Base-by-base conservation (phyloP, 2,888 invertebrate species). In the Amphipyra tragopoginis region DNA sequence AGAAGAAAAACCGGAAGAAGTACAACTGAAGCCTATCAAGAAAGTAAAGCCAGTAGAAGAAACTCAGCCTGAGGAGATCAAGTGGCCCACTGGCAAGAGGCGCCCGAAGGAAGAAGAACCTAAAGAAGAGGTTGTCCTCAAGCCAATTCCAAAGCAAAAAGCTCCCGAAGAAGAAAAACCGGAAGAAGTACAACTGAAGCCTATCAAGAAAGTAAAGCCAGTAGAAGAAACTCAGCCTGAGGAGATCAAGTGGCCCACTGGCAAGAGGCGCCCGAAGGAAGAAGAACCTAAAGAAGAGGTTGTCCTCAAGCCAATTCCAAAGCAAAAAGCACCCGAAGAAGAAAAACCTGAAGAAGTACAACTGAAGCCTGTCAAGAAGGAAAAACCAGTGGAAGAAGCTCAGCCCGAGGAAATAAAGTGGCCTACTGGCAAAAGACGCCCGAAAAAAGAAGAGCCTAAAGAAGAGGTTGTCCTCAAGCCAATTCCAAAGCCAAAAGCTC, bases 311-410 rank as follows among this genome's bases (percentile, higher is more conserved):
- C 93, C 94, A 0, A 81, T 93, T 66, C 89, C 71, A 69, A 94
- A 80, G 53, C 81, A 76, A 53, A 11, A 89, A 95, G 0, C 95
- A 94, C 91, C 93, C 90, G 48, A 95, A 88, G 90, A 95, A 93
- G 66, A 92, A 91, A 93, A 93, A 74, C 85, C 90, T 21, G 89
- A 93, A 75, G 91, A 93, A 72, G 86, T 92, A 0, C 75, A 80
- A 9, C 76, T 94, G 0, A 95, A 95, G 68, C 93, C 93, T 14
- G 71, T 90, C 49, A 83, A 81, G 40, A 79, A 84, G 40, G 84
- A 82, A 54, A 76, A 74, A 43, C 59, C 62, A 47, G 38, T 62
- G 29, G 65, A 75, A 13, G 86, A 85, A 50, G 88, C 90, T 54
- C 89, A 93, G 66, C 78, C 86, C 0, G 91, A 92, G 74, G 93